Evolutionary conservation across 64 coral and sea anemone species (phyloP).

Genomic region (Stylophora pistillata): DNA sequence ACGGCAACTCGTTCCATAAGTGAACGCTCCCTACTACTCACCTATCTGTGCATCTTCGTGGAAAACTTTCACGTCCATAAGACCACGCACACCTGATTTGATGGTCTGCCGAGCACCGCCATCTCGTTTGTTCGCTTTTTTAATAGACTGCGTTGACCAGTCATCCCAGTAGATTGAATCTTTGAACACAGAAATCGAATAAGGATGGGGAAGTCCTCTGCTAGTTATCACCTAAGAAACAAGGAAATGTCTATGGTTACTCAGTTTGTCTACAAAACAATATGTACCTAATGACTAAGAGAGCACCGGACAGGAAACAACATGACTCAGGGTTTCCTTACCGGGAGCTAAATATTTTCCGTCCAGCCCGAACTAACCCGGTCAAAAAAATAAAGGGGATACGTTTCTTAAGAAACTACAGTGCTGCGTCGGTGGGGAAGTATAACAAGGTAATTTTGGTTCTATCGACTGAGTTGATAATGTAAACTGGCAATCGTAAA

Average conservation of each 20-base stretch:
- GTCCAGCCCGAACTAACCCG: no score
- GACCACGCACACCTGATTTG: slow-evolving; percentile 44
- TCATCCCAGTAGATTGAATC: slow-evolving; percentile 94
- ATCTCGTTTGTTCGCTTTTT: slow-evolving; percentile 73
- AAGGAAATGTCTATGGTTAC: background rate
- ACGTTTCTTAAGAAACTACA: no score
- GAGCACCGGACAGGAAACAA: no score
- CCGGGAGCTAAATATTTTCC: no score
- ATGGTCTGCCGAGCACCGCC: slow-evolving; percentile 64
- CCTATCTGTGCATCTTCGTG: slow-evolving; percentile 77
- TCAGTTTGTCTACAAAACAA: background rate
- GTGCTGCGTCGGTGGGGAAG: no score
- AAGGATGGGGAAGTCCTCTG: slow-evolving; percentile 74
- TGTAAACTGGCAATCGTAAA: no score
- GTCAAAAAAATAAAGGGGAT: no score
- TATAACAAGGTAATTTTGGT: no score
- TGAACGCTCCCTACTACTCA: background rate
- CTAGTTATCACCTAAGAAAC: slow-evolving; percentile 42
- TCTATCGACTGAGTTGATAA: no score
- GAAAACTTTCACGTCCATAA: slow-evolving; percentile 91
- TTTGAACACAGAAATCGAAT: slow-evolving; percentile 76
- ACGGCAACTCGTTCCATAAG: no score
- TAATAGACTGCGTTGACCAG: slow-evolving; percentile 81
- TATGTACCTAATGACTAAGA: no score
- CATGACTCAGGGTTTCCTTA: no score